phyloP scores from a whole-genome alignment of 2,113 vertebrate species.

The Phainopepla nitens region DNA sequence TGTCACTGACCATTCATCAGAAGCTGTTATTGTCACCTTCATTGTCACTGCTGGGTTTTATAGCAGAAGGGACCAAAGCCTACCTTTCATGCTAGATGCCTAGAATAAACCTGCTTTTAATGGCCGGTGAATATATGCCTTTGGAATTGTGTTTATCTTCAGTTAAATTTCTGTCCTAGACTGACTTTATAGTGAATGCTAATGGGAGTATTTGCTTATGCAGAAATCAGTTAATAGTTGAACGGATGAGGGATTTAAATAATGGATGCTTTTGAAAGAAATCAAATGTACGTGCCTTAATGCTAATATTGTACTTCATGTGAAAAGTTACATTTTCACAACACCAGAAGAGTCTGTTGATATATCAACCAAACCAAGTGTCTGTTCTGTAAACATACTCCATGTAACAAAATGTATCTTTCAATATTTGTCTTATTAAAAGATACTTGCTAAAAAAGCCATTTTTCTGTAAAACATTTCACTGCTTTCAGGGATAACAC shows the following conservation, averaged over 20 bases:
- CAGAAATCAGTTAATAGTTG: background rate
- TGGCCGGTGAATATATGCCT: background rate
- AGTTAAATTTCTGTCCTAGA: background rate
- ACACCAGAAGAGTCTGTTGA: background rate
- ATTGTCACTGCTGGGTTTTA: background rate
- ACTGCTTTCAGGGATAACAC: slow-evolving; percentile 91
- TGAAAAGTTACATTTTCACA: background rate
- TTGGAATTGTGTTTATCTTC: background rate
- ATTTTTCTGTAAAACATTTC: background rate
- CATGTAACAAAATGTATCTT: background rate
- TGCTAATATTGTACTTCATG: background rate
- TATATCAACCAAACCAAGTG: background rate
- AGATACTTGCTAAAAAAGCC: background rate
- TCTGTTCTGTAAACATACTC: background rate
- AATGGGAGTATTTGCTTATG: background rate
- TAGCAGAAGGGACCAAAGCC: background rate
- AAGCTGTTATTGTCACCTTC: background rate
- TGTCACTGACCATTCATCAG: background rate
- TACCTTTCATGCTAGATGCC: background rate
- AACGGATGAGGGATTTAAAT: background rate
- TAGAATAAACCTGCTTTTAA: background rate
- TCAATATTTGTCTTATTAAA: background rate
- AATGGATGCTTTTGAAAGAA: background rate
- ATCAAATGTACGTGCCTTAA: background rate
- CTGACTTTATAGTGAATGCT: background rate